Percentiles rank a stretch among this genome's conserved stretches.
These are phyloP conservation scores for Crax fasciolata DNA, from an alignment of 2,797 vertebrate genomes.

Conservation along the genomic window DNA sequence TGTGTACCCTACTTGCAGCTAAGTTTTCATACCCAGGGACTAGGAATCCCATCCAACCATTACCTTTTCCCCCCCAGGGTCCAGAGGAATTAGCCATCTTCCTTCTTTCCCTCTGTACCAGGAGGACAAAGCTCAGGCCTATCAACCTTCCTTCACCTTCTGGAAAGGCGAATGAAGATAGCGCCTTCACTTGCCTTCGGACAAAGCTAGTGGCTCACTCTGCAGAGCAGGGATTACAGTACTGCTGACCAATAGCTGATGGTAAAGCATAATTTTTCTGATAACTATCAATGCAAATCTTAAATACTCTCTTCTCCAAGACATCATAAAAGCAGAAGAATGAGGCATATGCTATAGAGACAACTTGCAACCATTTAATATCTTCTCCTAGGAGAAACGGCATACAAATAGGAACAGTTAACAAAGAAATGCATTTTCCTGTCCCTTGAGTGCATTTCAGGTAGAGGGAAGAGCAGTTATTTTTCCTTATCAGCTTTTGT, in stretches of 20 bases:
- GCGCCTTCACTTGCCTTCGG: background rate
- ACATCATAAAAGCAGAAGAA: background rate
- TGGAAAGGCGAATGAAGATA: background rate
- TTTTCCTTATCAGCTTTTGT: background rate
- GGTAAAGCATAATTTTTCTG: background rate
- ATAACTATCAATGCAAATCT: background rate
- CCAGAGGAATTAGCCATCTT: background rate
- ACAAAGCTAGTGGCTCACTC: background rate
- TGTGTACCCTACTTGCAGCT: background rate
- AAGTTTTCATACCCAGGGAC: background rate
- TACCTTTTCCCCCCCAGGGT: background rate
- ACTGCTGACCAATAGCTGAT: accelerated
- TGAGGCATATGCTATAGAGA: background rate
- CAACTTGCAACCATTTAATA: background rate
- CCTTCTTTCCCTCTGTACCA: background rate
- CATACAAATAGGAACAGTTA: constrained; percentile 1
- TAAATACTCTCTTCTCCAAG: background rate
- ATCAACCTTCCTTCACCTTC: background rate
- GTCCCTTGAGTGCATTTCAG: background rate
- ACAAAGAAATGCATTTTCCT: no score
- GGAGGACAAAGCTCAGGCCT: background rate
- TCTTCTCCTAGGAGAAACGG: background rate
- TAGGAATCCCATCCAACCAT: background rate
- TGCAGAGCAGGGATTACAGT: background rate
- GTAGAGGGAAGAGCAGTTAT: background rate